A percentile compares a stretch with the other conserved stretches of the same genome.
phyloP scores from a whole-genome alignment of 92 coral and sea anemone genomes.

The Isaurus tuberculatus region DNA sequence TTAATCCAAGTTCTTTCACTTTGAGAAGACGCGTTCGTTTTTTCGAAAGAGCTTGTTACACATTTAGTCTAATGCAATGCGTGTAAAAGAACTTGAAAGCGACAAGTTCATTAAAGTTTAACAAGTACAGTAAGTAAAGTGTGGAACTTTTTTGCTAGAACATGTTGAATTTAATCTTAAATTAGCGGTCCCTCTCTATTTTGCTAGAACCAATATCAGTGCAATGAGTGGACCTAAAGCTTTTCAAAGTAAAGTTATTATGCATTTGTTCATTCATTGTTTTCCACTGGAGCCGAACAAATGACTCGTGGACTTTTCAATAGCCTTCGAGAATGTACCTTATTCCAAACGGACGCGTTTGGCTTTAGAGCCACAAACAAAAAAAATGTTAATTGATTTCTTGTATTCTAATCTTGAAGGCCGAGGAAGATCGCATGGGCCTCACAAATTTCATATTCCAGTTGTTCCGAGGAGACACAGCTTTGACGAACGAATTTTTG shows the following conservation, averaged over 20 bases:
- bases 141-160: neutral
- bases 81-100: neutral
- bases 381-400: neutral
- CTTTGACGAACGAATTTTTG: slow-evolving; percentile 92
- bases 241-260: neutral
- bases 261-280: neutral
- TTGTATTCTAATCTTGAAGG: slow-evolving; percentile 46
- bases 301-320: neutral
- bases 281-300: slow-evolving; percentile 21
- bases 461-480: slow-evolving; percentile 97
- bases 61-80: neutral
- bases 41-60: neutral
- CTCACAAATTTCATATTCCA: slow-evolving; percentile 91
- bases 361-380: neutral
- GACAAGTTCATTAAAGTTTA: neutral
- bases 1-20: neutral
- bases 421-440: slow-evolving; percentile 91
- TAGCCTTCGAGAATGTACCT: neutral
- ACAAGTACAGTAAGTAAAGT: neutral
- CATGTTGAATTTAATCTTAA: too few species aligned
- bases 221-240: neutral
- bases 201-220: neutral
- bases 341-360: neutral
- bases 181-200: too few species aligned
- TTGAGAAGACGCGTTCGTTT: neutral